Percentiles rank a stretch among this genome's conserved stretches.
Conservation (phyloP, 23 tunicate species). For the Clavelina lepadiformis region DNA sequence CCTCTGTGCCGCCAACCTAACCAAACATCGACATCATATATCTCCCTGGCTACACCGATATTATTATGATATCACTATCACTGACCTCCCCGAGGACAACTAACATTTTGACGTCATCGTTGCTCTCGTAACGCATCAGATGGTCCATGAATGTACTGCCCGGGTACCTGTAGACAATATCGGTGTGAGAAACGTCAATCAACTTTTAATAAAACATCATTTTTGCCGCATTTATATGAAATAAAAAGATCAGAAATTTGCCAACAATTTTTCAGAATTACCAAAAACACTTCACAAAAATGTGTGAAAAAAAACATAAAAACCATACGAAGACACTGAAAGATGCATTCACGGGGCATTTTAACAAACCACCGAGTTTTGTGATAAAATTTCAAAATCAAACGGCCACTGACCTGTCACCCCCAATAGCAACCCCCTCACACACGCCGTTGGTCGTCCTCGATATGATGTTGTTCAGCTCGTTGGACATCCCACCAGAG, state of each 20-base stretch:
- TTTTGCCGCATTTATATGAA: background rate
- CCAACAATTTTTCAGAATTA: too few relatives aligned
- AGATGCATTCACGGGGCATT: too few relatives aligned
- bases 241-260: background rate
- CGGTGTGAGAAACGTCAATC: too few relatives aligned
- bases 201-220: background rate
- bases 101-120: slow-evolving; percentile 77
- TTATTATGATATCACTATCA: too few relatives aligned
- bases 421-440: slow-evolving; percentile 98
- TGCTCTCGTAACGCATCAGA: slow-evolving; percentile 69
- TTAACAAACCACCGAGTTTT: too few relatives aligned
- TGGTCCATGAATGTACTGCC: slow-evolving; percentile 95
- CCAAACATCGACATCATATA: background rate
- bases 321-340: too few relatives aligned
- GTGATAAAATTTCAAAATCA: too few relatives aligned
- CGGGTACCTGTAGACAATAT: slow-evolving; percentile 69
- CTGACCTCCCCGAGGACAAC: slow-evolving; percentile 94
- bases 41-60: background rate
- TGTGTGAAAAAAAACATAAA: too few relatives aligned
- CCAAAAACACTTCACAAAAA: too few relatives aligned
- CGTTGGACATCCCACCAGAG: slow-evolving; percentile 99
- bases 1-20: slow-evolving; percentile 95
- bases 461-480: slow-evolving; percentile 89
- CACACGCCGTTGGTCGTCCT: slow-evolving; percentile 86
- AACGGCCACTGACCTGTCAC: slow-evolving; percentile 61